phyloP scores from a whole-genome alignment of 2,797 vertebrate genomes.

The Pangasius djambal region DNA sequence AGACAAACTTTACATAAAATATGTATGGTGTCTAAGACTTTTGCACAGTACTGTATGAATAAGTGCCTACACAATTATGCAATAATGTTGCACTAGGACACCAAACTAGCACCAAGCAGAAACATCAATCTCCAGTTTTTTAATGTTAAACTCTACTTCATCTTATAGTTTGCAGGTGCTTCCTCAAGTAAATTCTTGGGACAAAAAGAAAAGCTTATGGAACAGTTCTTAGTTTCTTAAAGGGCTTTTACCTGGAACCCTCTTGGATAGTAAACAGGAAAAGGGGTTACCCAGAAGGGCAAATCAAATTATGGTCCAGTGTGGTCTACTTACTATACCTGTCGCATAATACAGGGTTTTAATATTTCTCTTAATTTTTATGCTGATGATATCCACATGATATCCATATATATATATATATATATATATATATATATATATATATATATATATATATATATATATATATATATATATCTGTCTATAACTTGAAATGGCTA shows the following conservation, averaged over 20 bases:
- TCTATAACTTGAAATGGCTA: neutral
- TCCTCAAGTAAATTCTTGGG: neutral
- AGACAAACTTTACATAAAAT: neutral
- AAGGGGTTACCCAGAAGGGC: neutral
- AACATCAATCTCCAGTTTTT: neutral
- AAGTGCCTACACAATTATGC: neutral
- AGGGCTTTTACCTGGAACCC: neutral
- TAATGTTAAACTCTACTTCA: neutral
- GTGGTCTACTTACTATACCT: neutral
- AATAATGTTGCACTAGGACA: neutral
- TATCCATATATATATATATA: too few relatives aligned
- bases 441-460: too few relatives aligned
- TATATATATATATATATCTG: neutral
- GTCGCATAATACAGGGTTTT: neutral
- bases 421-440: too few relatives aligned
- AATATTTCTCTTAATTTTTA: neutral
- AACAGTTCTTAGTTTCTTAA: neutral
- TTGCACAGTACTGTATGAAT: neutral
- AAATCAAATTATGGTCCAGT: neutral
- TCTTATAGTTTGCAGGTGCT: neutral
- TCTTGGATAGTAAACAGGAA: neutral
- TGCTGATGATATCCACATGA: neutral
- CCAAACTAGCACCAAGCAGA: neutral
- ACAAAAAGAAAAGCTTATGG: neutral
- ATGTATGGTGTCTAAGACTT: neutral